phyloP scores from a whole-genome alignment of 2,888 invertebrate genomes.

The Minunthozetes semirufus region DNA sequence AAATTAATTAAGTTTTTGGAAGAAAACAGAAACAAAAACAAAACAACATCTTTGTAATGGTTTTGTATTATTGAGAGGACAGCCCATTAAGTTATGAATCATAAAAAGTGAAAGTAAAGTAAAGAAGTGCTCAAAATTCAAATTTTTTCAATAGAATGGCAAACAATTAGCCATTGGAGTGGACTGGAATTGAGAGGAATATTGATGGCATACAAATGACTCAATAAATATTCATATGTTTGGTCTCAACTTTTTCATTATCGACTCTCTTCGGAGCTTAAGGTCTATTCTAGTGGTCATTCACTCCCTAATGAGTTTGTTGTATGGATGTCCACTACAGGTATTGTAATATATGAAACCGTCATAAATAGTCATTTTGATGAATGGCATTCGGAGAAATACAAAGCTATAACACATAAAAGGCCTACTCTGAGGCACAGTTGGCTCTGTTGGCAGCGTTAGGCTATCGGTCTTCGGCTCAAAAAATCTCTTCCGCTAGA shows the following conservation, averaged over 20 bases:
- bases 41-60: constrained; percentile 12
- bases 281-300: neutral
- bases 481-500: constrained; percentile 21
- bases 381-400: constrained; percentile 13
- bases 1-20: constrained; percentile 3
- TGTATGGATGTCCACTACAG: constrained; percentile 10
- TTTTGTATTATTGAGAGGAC: neutral
- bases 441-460: neutral
- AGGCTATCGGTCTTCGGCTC: neutral
- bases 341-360: constrained; percentile 18
- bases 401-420: neutral
- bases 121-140: constrained; percentile 21
- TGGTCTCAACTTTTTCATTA: neutral
- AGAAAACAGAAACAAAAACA: neutral
- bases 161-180: neutral
- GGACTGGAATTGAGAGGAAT: no score
- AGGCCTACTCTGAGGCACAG: neutral
- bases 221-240: constrained; percentile 29
- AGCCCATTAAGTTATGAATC: neutral
- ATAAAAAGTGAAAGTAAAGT: constrained; percentile 17
- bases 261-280: neutral
- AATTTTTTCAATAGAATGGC: neutral
- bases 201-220: constrained; percentile 21
- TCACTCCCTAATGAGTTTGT: constrained; percentile 25
- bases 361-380: constrained; percentile 22